A percentile compares a stretch with the other conserved stretches of the same genome.
Evolutionary conservation across 2,888 invertebrate species (phyloP).

Genomic region (Euproctis similis): DNA sequence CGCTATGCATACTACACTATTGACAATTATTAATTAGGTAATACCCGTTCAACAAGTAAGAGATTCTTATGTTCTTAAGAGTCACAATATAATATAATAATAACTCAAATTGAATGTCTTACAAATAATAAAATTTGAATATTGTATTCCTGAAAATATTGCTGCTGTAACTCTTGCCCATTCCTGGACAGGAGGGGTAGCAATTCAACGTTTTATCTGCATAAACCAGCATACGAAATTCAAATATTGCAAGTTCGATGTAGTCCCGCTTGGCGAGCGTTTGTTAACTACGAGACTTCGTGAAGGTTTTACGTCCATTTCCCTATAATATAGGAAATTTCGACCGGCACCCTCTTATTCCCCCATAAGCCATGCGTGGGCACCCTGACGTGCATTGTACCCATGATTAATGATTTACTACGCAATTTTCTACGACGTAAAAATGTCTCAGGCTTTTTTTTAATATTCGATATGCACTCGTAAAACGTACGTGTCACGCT

Average conservation of each 20-base stretch:
- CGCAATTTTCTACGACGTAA: conserved; percentile 59
- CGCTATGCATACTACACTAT: no score
- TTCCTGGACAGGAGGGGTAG: no score
- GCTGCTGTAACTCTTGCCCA: no score
- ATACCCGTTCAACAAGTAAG: no score
- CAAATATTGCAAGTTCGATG: conserved; percentile 18
- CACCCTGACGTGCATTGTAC: conserved; percentile 65
- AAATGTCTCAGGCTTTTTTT: conserved; percentile 32
- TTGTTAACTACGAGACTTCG: conserved; percentile 6
- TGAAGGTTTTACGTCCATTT: conserved; percentile 61
- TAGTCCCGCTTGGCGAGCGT: conserved; percentile 19
- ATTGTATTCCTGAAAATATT: no score
- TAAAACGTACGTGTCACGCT: conserved; percentile 24
- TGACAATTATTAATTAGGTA: no score
- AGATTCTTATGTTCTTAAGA: no score
- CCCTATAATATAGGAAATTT: conserved; percentile 61
- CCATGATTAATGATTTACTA: conserved; percentile 65
- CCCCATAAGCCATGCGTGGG: conserved; percentile 57
- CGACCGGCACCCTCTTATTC: conserved; percentile 27
- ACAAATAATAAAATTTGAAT: no score
- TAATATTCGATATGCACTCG: conserved; percentile 23
- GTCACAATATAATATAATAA: no score
- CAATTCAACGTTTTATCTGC: conserved; percentile 19
- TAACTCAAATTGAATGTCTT: no score
- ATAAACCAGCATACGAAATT: conserved; percentile 19